Base-by-base conservation (phyloP, 1,140 invertebrate genomes). In the Diabrotica virgifera region DNA sequence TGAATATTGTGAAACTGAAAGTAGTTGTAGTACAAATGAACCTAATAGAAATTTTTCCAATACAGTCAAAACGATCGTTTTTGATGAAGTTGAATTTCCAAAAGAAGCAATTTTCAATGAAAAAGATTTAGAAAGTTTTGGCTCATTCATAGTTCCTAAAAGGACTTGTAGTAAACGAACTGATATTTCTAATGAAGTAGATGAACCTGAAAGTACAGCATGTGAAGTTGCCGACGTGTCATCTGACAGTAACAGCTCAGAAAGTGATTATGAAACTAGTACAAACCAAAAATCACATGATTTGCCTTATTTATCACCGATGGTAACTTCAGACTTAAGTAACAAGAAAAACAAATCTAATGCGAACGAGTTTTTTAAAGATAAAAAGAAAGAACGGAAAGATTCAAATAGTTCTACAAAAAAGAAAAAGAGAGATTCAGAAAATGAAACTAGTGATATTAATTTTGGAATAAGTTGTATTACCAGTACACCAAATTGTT, bases 61-160 rank as follows among this genome's bases (percentile, higher is more conserved):
- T 13, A 66, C 68, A 9, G 52, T 65, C 7, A 73, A 74, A 67
- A 70, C 59, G 11, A 64, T 67, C n/a, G 66, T 71, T 36, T 76
- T 76, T 66, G 70, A 67, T 59, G 73, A 72, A 61, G 60, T 74
- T 9, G 74, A 74, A 46, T 76, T 76, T 65, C 74, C 72, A 8
- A 74, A 62, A 62, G 71, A 74, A 51, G 71, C 71, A 54, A 56
- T 75, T 24, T 76, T 76, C 56, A 50, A 62, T 4, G 71, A 67
- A 24, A 67, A 56, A 46, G 68, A 73, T 65, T 67, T 76, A 12
- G 72, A 74, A 24, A 67, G 59, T 58, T 76, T 76, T 65, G 62
- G 68, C 52, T 69, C 74, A 46, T 68, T 72, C 13, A 74, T 76
- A 53, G 70, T 70, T 36, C 72, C 72, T 8, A 61, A 62, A 36